Evolutionary conservation across 2,888 invertebrate species (phyloP), one percentile per base, ranked within the genome.

Genomic region (Ectropis crepuscularia): DNA sequence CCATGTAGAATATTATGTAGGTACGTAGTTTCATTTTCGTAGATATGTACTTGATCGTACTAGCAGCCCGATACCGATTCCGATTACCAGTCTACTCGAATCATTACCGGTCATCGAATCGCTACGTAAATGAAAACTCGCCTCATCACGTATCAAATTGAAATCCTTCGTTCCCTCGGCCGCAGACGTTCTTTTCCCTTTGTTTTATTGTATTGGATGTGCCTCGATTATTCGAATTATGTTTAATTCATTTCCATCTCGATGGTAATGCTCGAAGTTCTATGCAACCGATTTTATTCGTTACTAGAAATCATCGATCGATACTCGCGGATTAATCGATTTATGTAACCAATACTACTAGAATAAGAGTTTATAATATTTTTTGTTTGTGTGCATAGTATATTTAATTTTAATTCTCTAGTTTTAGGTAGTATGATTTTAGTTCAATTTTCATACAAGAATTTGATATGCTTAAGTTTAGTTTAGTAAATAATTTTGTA

Each of bases 121-220:
- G 75, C 78, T 79, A 84, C 84, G 80, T 87, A 90, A 89, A 90
- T 90, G 89, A 90, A 90, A 89, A 87, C 88, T 86, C 86, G 87
- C 83, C 87, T 88, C 90, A 92, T 93, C 93, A 92, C 93, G 93
- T 93, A 90, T 90, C 87, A 90, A 91, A 92, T 92, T 93, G 92
- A 90, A 93, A 93, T 93, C 91, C 90, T 88, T 86, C 84, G 81
- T 86, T 85, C 85, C 86, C 85, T 83, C 86, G 82, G 87, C 88
- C 88, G 86, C 88, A 86, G 82, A 78, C 78, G 78, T 81, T 85
- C 85, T 85, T 87, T 87, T 84, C 87, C 88, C 85, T 90, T 91
- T 92, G 90, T 90, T 88, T 90, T 90, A 84, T 90, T 88, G 86
- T 87, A 89, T 87, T 84, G 86, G 84, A 81, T 82, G 83, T 81